Percentiles rank a stretch among this genome's conserved stretches.
Evolutionary conservation across 2,888 invertebrate species (phyloP).

Genomic region (Lysandra coridon): DNA sequence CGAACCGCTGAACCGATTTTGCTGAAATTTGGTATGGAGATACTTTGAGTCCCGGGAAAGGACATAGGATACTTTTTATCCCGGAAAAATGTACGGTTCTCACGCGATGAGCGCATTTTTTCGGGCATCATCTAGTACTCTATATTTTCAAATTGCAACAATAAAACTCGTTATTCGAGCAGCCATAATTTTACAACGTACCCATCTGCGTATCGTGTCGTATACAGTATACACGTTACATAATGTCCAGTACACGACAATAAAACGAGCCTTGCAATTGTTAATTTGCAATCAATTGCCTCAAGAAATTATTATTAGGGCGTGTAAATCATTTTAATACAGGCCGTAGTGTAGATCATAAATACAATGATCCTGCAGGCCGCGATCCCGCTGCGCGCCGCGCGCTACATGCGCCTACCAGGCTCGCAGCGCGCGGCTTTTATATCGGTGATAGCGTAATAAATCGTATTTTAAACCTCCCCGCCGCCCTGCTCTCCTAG

Average conservation of each 20-base stretch:
- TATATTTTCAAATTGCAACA: not conserved
- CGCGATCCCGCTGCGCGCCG: conserved; percentile 51
- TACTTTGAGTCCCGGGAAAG: too few relatives aligned
- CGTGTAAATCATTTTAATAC: conserved; percentile 40
- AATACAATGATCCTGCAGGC: conserved; percentile 36
- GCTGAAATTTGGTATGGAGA: too few relatives aligned
- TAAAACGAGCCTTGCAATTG: conserved; percentile 32
- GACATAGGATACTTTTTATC: too few relatives aligned
- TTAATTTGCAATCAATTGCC: conserved; percentile 48
- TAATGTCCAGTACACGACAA: conserved; percentile 19
- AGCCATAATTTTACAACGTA: not conserved
- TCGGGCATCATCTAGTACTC: too few relatives aligned
- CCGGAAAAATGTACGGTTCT: too few relatives aligned
- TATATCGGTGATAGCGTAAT: conserved; percentile 56
- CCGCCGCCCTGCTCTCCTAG: conserved; percentile 44
- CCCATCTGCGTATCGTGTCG: not conserved
- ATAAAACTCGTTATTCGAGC: not conserved
- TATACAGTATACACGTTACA: not conserved
- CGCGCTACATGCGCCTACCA: conserved; percentile 56
- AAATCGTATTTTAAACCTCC: conserved; percentile 62
- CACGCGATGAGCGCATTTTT: too few relatives aligned
- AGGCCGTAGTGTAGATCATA: conserved; percentile 34
- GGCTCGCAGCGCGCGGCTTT: conserved; percentile 54
- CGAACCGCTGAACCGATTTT: too few relatives aligned
- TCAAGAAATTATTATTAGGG: conserved; percentile 33